Evolutionary conservation across 2,797 vertebrate species (phyloP).

Genomic region (Iguana delicatissima): DNA sequence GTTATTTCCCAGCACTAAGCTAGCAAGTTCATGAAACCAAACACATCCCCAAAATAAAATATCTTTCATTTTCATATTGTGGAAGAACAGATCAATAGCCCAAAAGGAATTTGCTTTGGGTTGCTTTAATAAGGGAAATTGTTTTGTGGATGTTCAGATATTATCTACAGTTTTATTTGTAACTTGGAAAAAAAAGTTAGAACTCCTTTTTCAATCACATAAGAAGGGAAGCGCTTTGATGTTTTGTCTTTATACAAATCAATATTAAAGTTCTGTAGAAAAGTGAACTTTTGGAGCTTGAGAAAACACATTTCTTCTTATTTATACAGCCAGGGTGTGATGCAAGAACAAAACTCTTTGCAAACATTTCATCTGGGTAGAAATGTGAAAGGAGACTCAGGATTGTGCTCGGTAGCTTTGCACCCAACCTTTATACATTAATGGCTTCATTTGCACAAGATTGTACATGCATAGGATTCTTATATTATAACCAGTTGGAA

Average conservation of each 20-base stretch:
- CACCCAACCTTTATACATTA: neutral
- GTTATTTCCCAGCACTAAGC: conserved; percentile 16
- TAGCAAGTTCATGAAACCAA: neutral
- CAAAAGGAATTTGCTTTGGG: conserved; percentile 58
- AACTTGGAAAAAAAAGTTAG: conserved; percentile 43
- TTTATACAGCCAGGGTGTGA: neutral
- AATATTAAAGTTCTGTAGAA: conserved; percentile 57
- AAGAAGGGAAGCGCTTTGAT: conserved; percentile 51
- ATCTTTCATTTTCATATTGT: conserved; percentile 67
- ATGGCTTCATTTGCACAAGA: too few species aligned
- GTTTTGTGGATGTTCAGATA: conserved; percentile 42
- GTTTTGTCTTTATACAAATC: conserved; percentile 55
- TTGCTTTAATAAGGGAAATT: conserved; percentile 72
- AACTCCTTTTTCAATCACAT: conserved; percentile 52
- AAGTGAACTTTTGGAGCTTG: conserved; percentile 44
- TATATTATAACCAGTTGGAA: too few species aligned
- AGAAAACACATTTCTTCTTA: conserved; percentile 25
- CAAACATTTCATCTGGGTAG: neutral
- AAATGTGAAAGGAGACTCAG: neutral
- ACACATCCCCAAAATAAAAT: conserved; percentile 46
- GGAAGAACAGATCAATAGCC: conserved; percentile 61
- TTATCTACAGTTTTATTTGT: conserved; percentile 65
- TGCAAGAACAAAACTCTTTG: neutral
- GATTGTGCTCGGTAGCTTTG: too few species aligned
- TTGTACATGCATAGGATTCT: neutral